Base-by-base conservation (phyloP, 2,888 invertebrate genomes). In the Seira musarum region DNA sequence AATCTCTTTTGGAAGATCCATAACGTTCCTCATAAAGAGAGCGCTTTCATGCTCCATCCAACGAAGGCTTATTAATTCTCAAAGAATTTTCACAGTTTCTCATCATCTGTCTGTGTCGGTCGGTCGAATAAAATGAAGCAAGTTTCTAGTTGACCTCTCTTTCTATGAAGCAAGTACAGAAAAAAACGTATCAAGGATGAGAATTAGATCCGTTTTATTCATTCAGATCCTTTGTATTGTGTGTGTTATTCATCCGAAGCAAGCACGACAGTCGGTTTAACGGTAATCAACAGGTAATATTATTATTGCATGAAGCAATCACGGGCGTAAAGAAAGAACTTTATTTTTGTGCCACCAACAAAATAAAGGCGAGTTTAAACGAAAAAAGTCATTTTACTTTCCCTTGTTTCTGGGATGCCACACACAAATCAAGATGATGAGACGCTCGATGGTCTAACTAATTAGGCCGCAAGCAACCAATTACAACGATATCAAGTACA, bases 401-500 rank as follows among this genome's bases (percentile, higher is more conserved):
- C n/a, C n/a, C n/a, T n/a, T n/a, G n/a, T 71, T 78, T 70, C 61
- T 71, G 57, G 60, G 53, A 53, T 70, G 77, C 77, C 65, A 57
- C 57, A 70, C 70, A 77, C 79, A 79, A 79, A 72, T 68, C 72
- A 79, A 68, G 79, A 68, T 77, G 77, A 73, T 79, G 79, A 60
- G 74, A 79, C 72, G 67, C 68, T 79, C 68, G 73, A 79, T 79
- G 72, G 78, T 63, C 68, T 79, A 73, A 67, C 79, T 79, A 79
- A 79, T 79, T 79, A 79, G 79, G 79, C 79, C 79, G 72, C 79
- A 79, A 79, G 79, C 79, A 79, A 73, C 79, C 79, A 79, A 79
- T 79, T 79, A 79, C 79, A 79, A 79, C 68, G 53, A 79, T 73
- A 73, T 79, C 79, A 79, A 68, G 22, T 67, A 67, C 49, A 40